Conservation (phyloP, 2,888 invertebrate species). For the Brenthis hecate region DNA sequence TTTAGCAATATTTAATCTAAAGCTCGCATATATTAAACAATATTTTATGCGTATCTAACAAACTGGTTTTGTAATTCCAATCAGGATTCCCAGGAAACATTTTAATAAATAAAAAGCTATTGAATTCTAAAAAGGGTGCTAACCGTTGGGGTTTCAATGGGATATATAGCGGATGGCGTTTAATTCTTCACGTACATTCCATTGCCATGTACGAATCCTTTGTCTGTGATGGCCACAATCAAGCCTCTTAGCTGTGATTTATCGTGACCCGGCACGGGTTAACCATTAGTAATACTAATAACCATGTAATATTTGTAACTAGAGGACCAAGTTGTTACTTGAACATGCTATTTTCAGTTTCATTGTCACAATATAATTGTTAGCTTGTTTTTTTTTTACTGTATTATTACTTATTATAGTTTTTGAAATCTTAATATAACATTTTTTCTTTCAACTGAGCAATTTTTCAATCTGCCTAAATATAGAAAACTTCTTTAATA, state of each 20-base stretch:
- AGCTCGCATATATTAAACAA: no score
- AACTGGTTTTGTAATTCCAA: conserved; percentile 7
- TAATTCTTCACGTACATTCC: conserved; percentile 53
- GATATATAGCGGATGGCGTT: conserved; percentile 37
- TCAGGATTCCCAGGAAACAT: not conserved
- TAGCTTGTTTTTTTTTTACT: not conserved
- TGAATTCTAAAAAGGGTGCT: conserved; percentile 24
- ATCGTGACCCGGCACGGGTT: conserved; percentile 47
- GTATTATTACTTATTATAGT: no score
- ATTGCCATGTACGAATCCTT: conserved; percentile 54
- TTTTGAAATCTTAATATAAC: no score
- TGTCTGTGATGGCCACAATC: conserved; percentile 60
- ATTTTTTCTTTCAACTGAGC: no score
- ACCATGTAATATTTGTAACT: conserved; percentile 17
- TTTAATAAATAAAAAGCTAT: conserved; percentile 17
- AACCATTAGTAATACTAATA: conserved; percentile 22
- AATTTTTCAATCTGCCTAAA: no score
- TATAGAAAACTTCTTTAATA: not conserved
- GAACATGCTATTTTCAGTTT: conserved; percentile 10
- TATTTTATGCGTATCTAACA: not conserved
- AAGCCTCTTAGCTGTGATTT: conserved; percentile 64
- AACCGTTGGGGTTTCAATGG: conserved; percentile 30
- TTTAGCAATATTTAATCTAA: no score
- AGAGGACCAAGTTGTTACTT: conserved; percentile 19
- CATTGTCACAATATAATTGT: not conserved